phyloP scores from a whole-genome alignment of 2,888 invertebrate genomes.

The Luffia ferchaultella region DNA sequence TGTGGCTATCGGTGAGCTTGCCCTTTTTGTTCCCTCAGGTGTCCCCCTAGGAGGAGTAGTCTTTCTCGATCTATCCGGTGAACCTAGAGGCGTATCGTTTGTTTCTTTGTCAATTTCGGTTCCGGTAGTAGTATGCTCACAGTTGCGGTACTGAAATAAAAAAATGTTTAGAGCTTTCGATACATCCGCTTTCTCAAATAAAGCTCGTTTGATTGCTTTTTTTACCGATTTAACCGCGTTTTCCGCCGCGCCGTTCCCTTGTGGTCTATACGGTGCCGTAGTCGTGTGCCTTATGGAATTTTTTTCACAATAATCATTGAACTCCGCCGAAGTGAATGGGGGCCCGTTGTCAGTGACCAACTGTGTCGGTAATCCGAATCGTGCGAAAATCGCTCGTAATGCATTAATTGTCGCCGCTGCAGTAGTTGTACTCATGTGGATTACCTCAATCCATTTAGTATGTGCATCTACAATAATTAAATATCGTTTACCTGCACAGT shows the following conservation, averaged over 20 bases:
- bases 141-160: too few relatives aligned
- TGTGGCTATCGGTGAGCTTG: too few relatives aligned
- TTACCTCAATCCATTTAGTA: not conserved
- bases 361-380: not conserved
- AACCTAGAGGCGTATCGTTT: too few relatives aligned
- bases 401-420: not conserved
- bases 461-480: not conserved
- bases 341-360: not conserved
- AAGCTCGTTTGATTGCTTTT: too few relatives aligned
- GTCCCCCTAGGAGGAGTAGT: too few relatives aligned
- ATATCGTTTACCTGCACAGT: not conserved
- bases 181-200: too few relatives aligned
- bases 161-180: too few relatives aligned
- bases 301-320: not conserved
- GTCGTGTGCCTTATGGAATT: not conserved
- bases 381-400: not conserved
- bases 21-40: too few relatives aligned
- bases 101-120: too few relatives aligned
- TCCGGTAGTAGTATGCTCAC: too few relatives aligned
- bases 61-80: too few relatives aligned
- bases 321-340: not conserved
- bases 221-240: too few relatives aligned
- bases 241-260: not conserved
- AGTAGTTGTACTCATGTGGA: not conserved
- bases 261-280: not conserved